Evolutionary conservation across 2,113 vertebrate species (phyloP).

Genomic region (Prionailurus bengalensis): DNA sequence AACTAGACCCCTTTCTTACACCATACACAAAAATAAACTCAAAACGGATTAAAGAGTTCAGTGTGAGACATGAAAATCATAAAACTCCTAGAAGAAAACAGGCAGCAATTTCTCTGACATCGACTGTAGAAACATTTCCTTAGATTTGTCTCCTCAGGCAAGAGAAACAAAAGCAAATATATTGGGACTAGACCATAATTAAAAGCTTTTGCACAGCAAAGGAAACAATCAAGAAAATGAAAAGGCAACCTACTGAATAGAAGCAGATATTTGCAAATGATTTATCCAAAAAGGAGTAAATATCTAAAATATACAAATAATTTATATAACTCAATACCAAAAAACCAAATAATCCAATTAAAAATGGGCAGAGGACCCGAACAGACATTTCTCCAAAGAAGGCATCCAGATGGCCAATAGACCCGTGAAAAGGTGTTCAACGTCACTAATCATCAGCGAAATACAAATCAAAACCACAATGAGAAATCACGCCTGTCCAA

Average conservation of each 20-base stretch:
- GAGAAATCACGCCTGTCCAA: background rate
- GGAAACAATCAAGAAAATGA: background rate
- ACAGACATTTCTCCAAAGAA: background rate
- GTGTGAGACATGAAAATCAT: background rate
- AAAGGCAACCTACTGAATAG: background rate
- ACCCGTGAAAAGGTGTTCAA: background rate
- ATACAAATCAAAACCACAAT: background rate
- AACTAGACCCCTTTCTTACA: background rate
- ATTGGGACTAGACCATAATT: background rate
- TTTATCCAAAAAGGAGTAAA: background rate
- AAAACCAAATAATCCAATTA: background rate
- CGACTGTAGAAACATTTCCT: background rate
- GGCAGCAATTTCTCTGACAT: background rate
- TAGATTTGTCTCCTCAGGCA: background rate
- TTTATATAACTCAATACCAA: background rate
- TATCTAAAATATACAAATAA: background rate
- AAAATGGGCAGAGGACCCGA: background rate
- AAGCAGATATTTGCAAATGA: background rate
- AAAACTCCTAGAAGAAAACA: background rate
- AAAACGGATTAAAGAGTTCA: background rate
- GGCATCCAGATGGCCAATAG: background rate
- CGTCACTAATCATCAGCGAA: background rate
- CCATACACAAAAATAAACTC: background rate
- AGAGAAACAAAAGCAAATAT: background rate
- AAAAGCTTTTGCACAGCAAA: background rate